phyloP scores from a whole-genome alignment of 2,797 vertebrate genomes.

The Bucorvus abyssinicus region DNA sequence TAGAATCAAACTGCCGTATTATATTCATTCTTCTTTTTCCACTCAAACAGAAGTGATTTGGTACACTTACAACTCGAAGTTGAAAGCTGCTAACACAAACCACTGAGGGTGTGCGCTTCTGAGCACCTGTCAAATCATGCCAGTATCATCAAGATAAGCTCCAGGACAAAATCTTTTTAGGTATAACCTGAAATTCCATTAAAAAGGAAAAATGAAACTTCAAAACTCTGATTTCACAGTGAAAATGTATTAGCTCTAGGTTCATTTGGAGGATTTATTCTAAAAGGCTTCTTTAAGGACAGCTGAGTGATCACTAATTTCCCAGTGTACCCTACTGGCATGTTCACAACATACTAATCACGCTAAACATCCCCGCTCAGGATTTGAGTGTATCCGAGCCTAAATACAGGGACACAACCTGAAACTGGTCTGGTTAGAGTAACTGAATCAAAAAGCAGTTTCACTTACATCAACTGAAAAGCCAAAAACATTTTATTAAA shows the following conservation, averaged over 20 bases:
- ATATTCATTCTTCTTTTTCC: background rate
- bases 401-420: fast-evolving
- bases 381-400: fast-evolving
- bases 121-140: background rate
- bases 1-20: too few relatives aligned
- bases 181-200: background rate
- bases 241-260: background rate
- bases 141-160: background rate
- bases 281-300: background rate
- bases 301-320: background rate
- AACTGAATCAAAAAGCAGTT: background rate
- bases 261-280: background rate
- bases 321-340: background rate
- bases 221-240: background rate
- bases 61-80: fast-evolving
- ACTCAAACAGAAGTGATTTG: background rate
- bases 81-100: background rate
- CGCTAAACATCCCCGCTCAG: fast-evolving
- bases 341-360: fast-evolving
- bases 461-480: background rate
- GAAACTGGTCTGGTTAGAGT: fast-evolving
- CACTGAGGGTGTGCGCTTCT: background rate
- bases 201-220: background rate
- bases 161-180: background rate
- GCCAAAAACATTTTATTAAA: background rate